A percentile compares a stretch with the other conserved stretches of the same genome.
Evolutionary conservation across 1,140 invertebrate species (phyloP).

Genomic region (Varroa destructor): DNA sequence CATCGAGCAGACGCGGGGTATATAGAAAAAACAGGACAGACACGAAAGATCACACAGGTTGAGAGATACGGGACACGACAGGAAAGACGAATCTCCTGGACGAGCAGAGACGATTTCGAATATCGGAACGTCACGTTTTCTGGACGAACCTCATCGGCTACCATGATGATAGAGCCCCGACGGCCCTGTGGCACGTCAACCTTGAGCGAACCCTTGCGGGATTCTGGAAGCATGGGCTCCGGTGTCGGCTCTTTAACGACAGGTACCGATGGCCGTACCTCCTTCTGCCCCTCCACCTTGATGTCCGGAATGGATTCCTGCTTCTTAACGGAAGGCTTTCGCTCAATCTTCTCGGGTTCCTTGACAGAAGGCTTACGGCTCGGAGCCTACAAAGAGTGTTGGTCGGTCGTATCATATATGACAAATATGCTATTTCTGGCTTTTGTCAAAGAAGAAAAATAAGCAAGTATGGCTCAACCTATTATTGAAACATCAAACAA

Average conservation of each 20-base stretch:
- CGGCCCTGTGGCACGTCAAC: conserved; percentile 10
- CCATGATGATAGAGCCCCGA: conserved; percentile 58
- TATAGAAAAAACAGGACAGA: neutral
- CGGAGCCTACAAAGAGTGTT: conserved; percentile 29
- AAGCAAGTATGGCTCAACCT: too few species aligned
- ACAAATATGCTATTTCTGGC: too few species aligned
- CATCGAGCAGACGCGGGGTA: neutral
- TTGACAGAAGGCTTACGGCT: conserved; percentile 23
- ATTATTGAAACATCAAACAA: too few species aligned
- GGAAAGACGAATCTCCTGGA: too few species aligned
- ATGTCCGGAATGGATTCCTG: conserved; percentile 32
- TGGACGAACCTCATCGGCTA: conserved; percentile 72
- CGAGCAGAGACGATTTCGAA: conserved; percentile 28
- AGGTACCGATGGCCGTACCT: conserved; percentile 38
- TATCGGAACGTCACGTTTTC: neutral
- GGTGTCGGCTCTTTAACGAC: conserved; percentile 35
- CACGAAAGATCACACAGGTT: conserved; percentile 1
- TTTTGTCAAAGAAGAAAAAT: too few species aligned
- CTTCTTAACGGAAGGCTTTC: conserved; percentile 38
- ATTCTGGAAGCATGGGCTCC: conserved; percentile 30
- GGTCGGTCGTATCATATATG: neutral
- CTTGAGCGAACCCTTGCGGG: conserved; percentile 31
- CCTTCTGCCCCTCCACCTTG: conserved; percentile 12
- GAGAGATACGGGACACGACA: conserved; percentile 4
- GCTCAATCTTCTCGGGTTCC: conserved; percentile 39